phyloP scores from a whole-genome alignment of 1,140 invertebrate species.

The Heliconius nattereri region DNA sequence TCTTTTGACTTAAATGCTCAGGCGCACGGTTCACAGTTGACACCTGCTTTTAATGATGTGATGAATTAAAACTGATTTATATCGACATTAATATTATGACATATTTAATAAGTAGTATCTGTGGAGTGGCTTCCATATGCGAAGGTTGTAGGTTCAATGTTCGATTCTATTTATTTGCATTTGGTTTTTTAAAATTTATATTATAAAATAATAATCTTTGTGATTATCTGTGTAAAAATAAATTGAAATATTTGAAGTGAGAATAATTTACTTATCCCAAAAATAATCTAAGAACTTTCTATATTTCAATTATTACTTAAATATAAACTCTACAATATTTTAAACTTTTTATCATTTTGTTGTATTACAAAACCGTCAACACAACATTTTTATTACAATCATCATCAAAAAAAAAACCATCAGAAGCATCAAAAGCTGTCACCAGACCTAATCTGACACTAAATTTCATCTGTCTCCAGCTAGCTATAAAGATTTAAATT shows the following conservation, averaged over 20 bases:
- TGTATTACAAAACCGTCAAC: neutral
- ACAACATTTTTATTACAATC: constrained; percentile 3
- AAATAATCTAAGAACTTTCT: neutral
- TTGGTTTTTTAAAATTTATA: too few species aligned
- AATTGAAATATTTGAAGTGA: too few species aligned
- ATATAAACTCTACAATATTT: neutral
- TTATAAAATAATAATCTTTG: too few species aligned
- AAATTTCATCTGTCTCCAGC: constrained; percentile 10
- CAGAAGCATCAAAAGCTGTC: constrained; percentile 26
- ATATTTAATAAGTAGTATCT: neutral
- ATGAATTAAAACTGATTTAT: neutral
- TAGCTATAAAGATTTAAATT: constrained; percentile 24
- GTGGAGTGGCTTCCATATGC: neutral
- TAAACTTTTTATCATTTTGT: neutral
- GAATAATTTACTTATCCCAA: too few species aligned
- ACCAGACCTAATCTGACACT: constrained; percentile 12
- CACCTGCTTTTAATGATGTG: constrained; percentile 65
- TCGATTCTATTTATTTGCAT: too few species aligned
- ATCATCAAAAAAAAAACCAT: neutral
- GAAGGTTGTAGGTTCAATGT: too few species aligned
- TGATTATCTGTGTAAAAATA: too few species aligned
- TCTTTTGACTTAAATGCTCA: constrained; percentile 75
- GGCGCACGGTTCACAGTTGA: constrained; percentile 67
- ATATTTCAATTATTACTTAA: neutral
- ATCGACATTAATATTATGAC: neutral